Percentiles rank a stretch among this genome's conserved stretches.
These are phyloP conservation scores for Rhinichthys osculus DNA, from an alignment of 2,797 vertebrate species.

Conservation along the genomic window DNA sequence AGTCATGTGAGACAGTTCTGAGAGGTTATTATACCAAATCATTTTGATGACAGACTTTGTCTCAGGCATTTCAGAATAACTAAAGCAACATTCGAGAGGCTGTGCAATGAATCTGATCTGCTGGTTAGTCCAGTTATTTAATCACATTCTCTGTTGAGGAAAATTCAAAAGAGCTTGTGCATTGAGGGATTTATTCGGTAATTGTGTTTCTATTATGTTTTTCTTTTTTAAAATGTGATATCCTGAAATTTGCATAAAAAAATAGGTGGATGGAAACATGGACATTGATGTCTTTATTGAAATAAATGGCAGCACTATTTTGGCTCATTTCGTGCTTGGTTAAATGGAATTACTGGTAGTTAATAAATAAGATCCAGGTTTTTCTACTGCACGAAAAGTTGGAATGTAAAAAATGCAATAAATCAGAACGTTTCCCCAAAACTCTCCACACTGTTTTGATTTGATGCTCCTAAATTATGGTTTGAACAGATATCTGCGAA, in stretches of 20 bases:
- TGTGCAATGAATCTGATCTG: not conserved
- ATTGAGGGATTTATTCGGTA: not conserved
- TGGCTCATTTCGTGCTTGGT: not conserved
- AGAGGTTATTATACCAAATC: too few species aligned
- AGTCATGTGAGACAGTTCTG: too few species aligned
- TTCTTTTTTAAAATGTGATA: not conserved
- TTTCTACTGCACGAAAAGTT: not conserved
- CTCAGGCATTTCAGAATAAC: not conserved
- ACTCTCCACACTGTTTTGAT: not conserved
- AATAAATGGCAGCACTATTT: not conserved
- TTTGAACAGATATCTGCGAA: slow-evolving; percentile 6
- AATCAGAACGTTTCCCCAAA: not conserved
- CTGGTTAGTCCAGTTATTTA: too few species aligned
- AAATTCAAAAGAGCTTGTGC: too few species aligned
- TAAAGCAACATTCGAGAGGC: not conserved
- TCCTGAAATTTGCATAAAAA: not conserved
- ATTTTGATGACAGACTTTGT: too few species aligned
- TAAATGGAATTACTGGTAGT: not conserved
- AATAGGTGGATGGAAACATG: not conserved
- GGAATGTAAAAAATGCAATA: not conserved
- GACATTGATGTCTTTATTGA: not conserved
- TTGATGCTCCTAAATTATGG: slow-evolving; percentile 9
- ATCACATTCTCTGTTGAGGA: too few species aligned
- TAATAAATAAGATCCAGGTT: not conserved
- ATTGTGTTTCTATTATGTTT: too few species aligned